These are phyloP conservation scores for Achroia grisella DNA, from an alignment of 1,140 invertebrate species.

Conservation along the genomic window DNA sequence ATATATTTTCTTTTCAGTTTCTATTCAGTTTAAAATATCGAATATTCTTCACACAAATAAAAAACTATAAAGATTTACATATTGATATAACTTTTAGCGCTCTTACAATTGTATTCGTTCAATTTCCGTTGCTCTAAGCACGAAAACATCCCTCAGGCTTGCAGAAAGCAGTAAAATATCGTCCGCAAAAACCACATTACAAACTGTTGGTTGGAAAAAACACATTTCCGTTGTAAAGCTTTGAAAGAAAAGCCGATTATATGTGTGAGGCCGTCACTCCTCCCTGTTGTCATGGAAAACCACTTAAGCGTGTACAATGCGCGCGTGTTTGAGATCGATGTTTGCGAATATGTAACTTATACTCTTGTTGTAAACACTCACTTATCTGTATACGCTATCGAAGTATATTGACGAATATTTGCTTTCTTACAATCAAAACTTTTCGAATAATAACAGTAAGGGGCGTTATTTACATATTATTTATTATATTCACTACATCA, in stretches of 20 bases:
- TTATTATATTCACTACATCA: too few relatives aligned
- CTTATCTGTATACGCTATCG: too few relatives aligned
- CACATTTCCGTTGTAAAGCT: constrained; percentile 9
- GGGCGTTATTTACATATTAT: too few relatives aligned
- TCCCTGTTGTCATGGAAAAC: constrained; percentile 4
- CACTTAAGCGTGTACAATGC: constrained; percentile 4
- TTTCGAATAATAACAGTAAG: too few relatives aligned
- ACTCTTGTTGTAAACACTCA: too few relatives aligned
- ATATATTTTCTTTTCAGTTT: too few relatives aligned
- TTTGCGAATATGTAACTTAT: not conserved
- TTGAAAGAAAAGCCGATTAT: constrained; percentile 20
- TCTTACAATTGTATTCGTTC: constrained; percentile 28
- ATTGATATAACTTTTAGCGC: constrained; percentile 23
- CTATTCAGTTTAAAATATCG: too few relatives aligned
- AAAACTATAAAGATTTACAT: not conserved
- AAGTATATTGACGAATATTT: too few relatives aligned
- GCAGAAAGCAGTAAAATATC: constrained; percentile 19
- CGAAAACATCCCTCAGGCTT: constrained; percentile 13
- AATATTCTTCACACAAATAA: too few relatives aligned
- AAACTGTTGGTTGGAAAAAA: constrained; percentile 13
- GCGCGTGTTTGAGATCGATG: not conserved
- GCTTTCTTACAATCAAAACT: too few relatives aligned
- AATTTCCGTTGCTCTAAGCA: constrained; percentile 19
- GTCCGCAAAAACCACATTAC: constrained; percentile 18
- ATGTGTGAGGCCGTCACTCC: constrained; percentile 4